Percentiles rank a stretch among this genome's conserved stretches.
Evolutionary conservation across 92 coral and sea anemone species (phyloP).

Genomic region (Epizoanthus scotinus): DNA sequence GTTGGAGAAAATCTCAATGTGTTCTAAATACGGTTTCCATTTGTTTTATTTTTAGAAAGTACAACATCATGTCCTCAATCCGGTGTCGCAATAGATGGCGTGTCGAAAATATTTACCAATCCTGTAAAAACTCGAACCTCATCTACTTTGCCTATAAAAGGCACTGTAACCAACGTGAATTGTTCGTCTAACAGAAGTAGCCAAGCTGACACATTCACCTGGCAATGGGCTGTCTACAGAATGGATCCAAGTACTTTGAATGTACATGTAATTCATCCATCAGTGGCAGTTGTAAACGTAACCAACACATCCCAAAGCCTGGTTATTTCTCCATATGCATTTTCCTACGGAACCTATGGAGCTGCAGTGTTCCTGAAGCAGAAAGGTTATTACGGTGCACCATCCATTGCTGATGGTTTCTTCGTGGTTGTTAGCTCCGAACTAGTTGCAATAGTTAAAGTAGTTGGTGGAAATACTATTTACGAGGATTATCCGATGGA

Average conservation of each 20-base stretch:
- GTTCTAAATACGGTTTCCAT: neutral
- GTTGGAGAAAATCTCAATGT: no score
- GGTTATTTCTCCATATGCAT: neutral
- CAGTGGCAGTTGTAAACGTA: neutral
- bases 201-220: neutral
- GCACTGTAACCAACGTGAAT: neutral
- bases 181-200: constrained; percentile 15
- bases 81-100: neutral
- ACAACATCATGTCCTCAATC: neutral
- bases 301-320: constrained; percentile 3
- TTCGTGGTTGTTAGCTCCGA: neutral
- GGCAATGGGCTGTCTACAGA: constrained; percentile 1
- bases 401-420: neutral
- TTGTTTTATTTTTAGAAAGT: neutral
- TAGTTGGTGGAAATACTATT: neutral
- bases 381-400: neutral
- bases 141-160: neutral
- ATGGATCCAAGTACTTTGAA: neutral
- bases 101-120: neutral
- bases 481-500: constrained; percentile 14
- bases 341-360: neutral
- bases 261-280: neutral
- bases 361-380: neutral
- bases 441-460: neutral
- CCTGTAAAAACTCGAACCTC: neutral